Conservation (phyloP, 2,113 vertebrate species). For the Cephalopterus ornatus region DNA sequence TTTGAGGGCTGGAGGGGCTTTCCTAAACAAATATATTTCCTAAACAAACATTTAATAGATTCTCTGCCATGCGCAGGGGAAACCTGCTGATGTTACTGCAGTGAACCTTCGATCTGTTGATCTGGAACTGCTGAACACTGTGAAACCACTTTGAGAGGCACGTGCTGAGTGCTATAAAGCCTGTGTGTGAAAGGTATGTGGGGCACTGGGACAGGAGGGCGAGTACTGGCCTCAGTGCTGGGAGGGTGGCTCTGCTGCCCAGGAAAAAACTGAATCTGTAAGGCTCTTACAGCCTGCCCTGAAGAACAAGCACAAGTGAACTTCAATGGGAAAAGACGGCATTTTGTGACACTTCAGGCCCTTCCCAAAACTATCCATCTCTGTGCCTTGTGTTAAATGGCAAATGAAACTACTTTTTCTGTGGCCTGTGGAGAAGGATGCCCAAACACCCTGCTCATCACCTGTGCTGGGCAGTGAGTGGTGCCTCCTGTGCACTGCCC, state of each 20-base stretch:
- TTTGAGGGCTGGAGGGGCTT: neutral
- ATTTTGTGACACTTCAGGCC: no score
- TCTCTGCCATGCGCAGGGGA: neutral
- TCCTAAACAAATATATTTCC: neutral
- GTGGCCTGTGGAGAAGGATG: neutral
- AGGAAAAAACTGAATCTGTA: neutral
- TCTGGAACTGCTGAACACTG: neutral
- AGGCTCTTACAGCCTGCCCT: neutral
- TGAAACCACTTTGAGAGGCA: neutral
- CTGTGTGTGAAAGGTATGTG: neutral
- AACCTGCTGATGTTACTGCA: neutral
- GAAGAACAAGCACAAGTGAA: neutral
- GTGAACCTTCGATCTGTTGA: neutral
- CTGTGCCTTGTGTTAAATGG: neutral
- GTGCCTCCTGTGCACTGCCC: neutral
- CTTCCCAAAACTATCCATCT: neutral
- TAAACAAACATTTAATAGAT: neutral
- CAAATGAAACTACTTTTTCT: neutral
- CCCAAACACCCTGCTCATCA: fast-evolving
- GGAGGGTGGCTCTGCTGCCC: neutral
- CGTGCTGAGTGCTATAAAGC: neutral
- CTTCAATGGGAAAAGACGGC: neutral
- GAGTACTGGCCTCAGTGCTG: fast-evolving
- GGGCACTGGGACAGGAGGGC: neutral
- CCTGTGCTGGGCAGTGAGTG: neutral